Percentiles rank a stretch among this genome's conserved stretches.
Conservation (phyloP, 1,140 invertebrate species). For the Protaetia brevitarsis region DNA sequence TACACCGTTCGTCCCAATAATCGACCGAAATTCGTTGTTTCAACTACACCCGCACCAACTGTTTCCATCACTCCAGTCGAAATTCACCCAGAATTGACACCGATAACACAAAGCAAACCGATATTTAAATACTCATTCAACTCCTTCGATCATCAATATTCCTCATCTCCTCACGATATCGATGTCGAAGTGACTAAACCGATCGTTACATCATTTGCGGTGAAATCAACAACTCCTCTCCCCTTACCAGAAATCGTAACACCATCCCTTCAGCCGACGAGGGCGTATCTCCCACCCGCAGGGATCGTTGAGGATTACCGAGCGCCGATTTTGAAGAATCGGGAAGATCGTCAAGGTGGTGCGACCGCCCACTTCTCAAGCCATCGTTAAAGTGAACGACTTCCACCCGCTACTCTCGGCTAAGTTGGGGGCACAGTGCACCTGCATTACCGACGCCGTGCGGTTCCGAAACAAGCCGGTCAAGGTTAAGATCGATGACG, state of each 20-base stretch:
- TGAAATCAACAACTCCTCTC: neutral
- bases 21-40: neutral
- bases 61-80: neutral
- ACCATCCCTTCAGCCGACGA: neutral
- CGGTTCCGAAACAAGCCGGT: constrained; percentile 50
- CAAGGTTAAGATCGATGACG: constrained; percentile 27
- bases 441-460: constrained; percentile 65
- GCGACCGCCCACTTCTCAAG: constrained; percentile 32
- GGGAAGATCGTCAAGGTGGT: constrained; percentile 30
- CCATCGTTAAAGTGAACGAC: constrained; percentile 43
- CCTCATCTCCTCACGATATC: neutral
- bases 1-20: neutral
- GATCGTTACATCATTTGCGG: neutral
- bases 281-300: neutral
- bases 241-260: neutral
- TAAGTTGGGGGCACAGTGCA: constrained; percentile 71
- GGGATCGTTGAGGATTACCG: constrained; percentile 22
- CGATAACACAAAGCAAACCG: constrained; percentile 26
- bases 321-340: constrained; percentile 23
- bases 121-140: constrained; percentile 35
- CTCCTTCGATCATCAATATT: constrained; percentile 32
- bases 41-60: neutral
- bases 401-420: constrained; percentile 60
- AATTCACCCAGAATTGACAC: neutral
- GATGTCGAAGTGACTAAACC: neutral